Conservation (phyloP, 2,888 invertebrate species). For the Andrena fulva region DNA sequence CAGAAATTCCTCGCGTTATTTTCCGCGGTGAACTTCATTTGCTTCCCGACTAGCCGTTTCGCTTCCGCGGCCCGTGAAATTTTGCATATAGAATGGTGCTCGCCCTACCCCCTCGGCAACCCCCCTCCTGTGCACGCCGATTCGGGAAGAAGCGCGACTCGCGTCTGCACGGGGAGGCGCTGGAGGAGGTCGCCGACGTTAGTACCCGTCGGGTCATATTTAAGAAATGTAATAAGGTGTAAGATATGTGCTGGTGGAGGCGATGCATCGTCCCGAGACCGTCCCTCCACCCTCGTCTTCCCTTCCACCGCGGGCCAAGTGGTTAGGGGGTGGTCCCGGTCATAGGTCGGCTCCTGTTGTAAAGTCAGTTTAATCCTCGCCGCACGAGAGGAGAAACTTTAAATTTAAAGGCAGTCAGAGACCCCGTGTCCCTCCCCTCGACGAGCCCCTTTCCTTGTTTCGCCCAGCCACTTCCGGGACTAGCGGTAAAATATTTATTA, state of each 20-base stretch:
- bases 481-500: constrained; percentile 72
- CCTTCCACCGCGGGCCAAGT: background rate
- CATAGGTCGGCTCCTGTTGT: constrained; percentile 61
- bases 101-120: constrained; percentile 23
- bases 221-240: constrained; percentile 81
- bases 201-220: constrained; percentile 74
- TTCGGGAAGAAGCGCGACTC: constrained; percentile 31
- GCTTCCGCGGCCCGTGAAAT: constrained; percentile 79
- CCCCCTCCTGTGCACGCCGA: constrained; percentile 21
- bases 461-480: constrained; percentile 19
- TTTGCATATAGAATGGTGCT: constrained; percentile 79
- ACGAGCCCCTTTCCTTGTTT: constrained; percentile 24
- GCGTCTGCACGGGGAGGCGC: background rate
- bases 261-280: constrained; percentile 67
- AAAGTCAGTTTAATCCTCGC: constrained; percentile 75
- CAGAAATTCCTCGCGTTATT: constrained; percentile 69
- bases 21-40: constrained; percentile 69
- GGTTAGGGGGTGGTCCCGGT: constrained; percentile 52
- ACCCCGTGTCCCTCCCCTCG: constrained; percentile 17
- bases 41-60: constrained; percentile 72
- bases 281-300: background rate
- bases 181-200: constrained; percentile 41
- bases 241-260: constrained; percentile 72
- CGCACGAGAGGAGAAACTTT: constrained; percentile 63
- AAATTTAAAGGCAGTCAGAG: constrained; percentile 68